phyloP scores from a whole-genome alignment of 2,113 vertebrate species.

The Alligator sinensis region DNA sequence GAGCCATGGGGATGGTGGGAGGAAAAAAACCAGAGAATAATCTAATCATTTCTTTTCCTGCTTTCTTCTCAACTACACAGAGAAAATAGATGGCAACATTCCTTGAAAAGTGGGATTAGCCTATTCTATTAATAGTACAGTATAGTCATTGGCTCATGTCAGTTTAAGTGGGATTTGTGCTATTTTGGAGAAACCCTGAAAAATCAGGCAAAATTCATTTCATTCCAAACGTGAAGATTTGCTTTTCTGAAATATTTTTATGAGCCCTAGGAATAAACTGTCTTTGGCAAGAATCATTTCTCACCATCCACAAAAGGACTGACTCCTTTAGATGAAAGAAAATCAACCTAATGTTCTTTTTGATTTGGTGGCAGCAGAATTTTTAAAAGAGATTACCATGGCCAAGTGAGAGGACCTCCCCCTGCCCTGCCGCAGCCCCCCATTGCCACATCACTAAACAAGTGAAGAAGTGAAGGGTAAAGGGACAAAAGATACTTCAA shows the following conservation, averaged over 20 bases:
- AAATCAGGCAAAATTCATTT: neutral
- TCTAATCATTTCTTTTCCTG: neutral
- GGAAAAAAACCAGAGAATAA: neutral
- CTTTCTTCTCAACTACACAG: neutral
- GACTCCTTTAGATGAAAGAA: neutral
- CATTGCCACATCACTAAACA: too few species aligned
- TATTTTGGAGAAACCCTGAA: neutral
- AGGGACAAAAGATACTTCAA: too few species aligned
- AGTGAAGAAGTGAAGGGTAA: too few species aligned
- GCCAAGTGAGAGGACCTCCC: neutral
- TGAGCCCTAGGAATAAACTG: neutral
- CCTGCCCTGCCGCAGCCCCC: too few species aligned
- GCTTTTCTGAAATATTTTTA: neutral
- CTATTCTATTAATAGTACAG: neutral
- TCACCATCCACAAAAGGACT: neutral
- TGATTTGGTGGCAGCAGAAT: neutral
- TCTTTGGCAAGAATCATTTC: neutral
- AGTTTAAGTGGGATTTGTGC: neutral
- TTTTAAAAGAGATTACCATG: neutral
- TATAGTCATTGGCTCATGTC: neutral
- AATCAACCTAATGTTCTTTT: neutral
- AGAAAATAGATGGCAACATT: neutral
- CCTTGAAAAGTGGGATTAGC: neutral
- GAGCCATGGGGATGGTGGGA: too few species aligned
- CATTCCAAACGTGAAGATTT: neutral